Evolutionary conservation across 2,113 vertebrate genomes (phyloP).

Genomic region (Mastomys coucha): DNA sequence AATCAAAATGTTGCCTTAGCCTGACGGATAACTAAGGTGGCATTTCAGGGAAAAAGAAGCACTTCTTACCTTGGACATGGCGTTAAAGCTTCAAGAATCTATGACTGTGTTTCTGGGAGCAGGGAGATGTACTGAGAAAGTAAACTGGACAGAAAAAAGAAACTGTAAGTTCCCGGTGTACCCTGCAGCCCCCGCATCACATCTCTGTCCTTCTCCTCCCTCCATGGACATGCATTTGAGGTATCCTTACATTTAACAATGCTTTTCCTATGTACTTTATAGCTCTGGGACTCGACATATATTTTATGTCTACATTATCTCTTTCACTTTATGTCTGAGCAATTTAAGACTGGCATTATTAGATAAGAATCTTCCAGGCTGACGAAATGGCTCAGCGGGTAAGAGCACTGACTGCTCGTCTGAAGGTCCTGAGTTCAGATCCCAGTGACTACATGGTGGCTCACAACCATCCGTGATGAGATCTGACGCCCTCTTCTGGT

Average conservation of each 20-base stretch:
- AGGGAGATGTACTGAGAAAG: constrained; percentile 21
- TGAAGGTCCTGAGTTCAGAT: too few relatives aligned
- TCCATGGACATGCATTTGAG: accelerated
- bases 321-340: background rate
- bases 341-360: background rate
- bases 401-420: too few relatives aligned
- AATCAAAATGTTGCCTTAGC: background rate
- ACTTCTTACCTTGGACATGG: constrained; percentile 78
- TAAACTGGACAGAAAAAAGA: background rate
- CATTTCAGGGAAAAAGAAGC: background rate
- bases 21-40: background rate
- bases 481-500: too few relatives aligned
- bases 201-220: background rate
- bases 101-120: background rate
- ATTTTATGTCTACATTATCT: background rate
- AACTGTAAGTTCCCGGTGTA: background rate
- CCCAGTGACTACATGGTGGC: too few relatives aligned
- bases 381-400: too few relatives aligned
- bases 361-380: background rate
- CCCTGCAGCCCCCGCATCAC: background rate
- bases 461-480: too few relatives aligned
- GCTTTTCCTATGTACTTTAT: background rate
- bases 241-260: background rate
- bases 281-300: background rate
- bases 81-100: constrained; percentile 40